Evolutionary conservation across 2,113 vertebrate genomes (phyloP).

Genomic region (Chitala chitala): DNA sequence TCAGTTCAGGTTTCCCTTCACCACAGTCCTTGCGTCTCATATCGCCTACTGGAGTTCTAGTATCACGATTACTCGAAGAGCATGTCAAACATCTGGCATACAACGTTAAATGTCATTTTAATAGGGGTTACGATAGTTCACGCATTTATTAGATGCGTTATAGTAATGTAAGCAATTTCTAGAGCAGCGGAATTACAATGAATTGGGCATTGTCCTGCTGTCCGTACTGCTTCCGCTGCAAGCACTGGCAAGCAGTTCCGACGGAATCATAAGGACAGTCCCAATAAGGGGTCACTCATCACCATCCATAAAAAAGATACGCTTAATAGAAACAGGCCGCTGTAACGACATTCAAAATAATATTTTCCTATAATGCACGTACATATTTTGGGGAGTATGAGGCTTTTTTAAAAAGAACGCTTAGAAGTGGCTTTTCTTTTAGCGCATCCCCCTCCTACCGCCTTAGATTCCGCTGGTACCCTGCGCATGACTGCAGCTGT

Average conservation of each 20-base stretch:
- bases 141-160: too few relatives aligned
- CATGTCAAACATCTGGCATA: too few relatives aligned
- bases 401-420: slow-evolving; percentile 21
- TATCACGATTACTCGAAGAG: too few relatives aligned
- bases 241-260: slow-evolving; percentile 9
- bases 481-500: slow-evolving; percentile 27
- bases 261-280: slow-evolving; percentile 29
- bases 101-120: too few relatives aligned
- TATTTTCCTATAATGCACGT: slow-evolving; percentile 4
- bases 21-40: too few relatives aligned
- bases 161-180: too few relatives aligned
- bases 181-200: background rate
- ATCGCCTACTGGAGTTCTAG: too few relatives aligned
- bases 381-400: background rate
- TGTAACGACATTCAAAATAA: slow-evolving; percentile 5
- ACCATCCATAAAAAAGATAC: slow-evolving; percentile 18
- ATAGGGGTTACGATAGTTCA: too few relatives aligned
- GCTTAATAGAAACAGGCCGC: slow-evolving; percentile 11
- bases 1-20: too few relatives aligned
- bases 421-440: slow-evolving; percentile 41
- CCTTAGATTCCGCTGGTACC: background rate
- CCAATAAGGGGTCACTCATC: slow-evolving; percentile 25
- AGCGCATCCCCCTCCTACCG: background rate
- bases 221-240: slow-evolving; percentile 15
- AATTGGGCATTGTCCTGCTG: slow-evolving; percentile 10